Conservation (phyloP, 1,140 invertebrate species). For the Tetramorium simillimum region DNA sequence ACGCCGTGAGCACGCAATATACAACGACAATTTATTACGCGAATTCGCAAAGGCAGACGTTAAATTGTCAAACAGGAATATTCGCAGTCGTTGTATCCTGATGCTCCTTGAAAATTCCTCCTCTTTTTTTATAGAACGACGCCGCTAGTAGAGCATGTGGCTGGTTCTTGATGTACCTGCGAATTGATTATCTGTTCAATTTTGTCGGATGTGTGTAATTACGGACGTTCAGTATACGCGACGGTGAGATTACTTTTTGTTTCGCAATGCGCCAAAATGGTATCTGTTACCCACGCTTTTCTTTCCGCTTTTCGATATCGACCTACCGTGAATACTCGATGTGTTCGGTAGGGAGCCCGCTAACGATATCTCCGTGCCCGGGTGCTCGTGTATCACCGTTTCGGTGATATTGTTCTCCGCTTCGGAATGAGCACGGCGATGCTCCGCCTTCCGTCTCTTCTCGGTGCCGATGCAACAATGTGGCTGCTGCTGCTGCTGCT, state of each 20-base stretch:
- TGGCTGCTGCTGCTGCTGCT: slow-evolving; percentile 19
- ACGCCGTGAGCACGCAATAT: slow-evolving; percentile 27
- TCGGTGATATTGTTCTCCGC: slow-evolving; percentile 79
- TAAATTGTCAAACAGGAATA: not conserved
- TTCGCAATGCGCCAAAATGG: not conserved
- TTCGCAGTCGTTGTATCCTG: not conserved
- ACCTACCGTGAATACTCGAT: slow-evolving; percentile 61
- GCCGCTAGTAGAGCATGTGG: slow-evolving; percentile 71
- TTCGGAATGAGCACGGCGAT: slow-evolving; percentile 73
- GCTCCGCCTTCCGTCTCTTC: slow-evolving; percentile 68
- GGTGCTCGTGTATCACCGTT: slow-evolving; percentile 79
- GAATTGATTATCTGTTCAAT: slow-evolving; percentile 23
- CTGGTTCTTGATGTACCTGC: slow-evolving; percentile 64
- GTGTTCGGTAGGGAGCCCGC: slow-evolving; percentile 62
- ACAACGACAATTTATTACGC: slow-evolving; percentile 4
- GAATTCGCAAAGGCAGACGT: not conserved
- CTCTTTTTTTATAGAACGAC: slow-evolving; percentile 9
- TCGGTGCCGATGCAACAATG: slow-evolving; percentile 65
- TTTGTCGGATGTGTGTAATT: not conserved
- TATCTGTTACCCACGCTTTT: not conserved
- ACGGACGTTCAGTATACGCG: not conserved
- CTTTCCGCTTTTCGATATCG: not conserved
- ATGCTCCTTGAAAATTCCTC: not conserved
- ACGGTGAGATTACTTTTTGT: not conserved
- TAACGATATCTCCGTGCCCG: slow-evolving; percentile 63